Base-by-base conservation (phyloP, 2,797 vertebrate species). In the Hoplostethus atlanticus region DNA sequence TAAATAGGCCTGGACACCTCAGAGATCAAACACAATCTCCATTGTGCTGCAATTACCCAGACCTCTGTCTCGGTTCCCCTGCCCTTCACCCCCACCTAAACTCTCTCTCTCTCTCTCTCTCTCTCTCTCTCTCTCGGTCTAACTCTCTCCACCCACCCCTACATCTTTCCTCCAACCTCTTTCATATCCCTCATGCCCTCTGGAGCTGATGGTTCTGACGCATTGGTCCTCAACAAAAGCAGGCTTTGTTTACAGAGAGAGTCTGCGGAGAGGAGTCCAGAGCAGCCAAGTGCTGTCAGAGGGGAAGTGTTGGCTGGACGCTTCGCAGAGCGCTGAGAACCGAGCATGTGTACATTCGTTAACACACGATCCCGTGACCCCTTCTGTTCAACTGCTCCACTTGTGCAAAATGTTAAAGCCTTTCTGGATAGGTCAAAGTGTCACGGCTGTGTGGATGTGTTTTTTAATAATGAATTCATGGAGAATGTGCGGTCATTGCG, bases 31-130 rank as follows among this genome's bases (percentile, higher is more conserved):
- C 92, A 92, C 90, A 93, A 93, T 93, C 88, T 92, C 91, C 90
- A 93, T 91, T 94, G 93, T 94, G 90, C 91, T 94, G 92, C 93
- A 95, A 95, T 95, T 95, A 95, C 87, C 91, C 91, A 93, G 92
- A 93, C 91, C 88, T 89, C 88, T 92, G 87, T 92, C 88, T 89
- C 87, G 81, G 90, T 82, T 85, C 87, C 84, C 86, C 87, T 91
- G 87, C 87, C 90, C 92, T 88, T 89, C 89, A 89, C 86, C 86
- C 89, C 91, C 87, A 87, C 83, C 84, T 83, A 79, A 86, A 88
- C 78, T 17, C 38, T 17, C 36, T 34, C 52, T 31, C 85, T 82
- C 81, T 87, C 69, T 52, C 76, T 87, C 72, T 84, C 66, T 83
- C 69, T 63, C 76, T 58, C 70, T 64, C 8, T 71, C 52, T 73